Conservation (phyloP, 2,113 vertebrate species). For the Nicator chloris region DNA sequence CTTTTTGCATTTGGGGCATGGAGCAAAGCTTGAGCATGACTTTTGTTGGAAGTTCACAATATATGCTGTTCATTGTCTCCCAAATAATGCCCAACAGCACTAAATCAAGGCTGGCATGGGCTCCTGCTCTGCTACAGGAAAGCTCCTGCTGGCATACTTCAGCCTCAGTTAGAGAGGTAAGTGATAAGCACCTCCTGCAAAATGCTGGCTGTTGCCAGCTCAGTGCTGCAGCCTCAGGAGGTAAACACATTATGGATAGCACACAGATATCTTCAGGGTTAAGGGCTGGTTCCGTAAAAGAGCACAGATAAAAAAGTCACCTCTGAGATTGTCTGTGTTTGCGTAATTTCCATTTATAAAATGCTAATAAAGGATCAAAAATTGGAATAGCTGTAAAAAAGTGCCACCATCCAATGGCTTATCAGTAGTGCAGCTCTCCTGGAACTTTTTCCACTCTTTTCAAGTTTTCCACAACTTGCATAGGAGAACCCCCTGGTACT, state of each 20-base stretch:
- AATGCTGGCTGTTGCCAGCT: not conserved
- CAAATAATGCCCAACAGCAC: not conserved
- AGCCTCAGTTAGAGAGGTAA: not conserved
- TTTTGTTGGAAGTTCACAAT: not conserved
- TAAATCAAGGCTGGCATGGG: not conserved
- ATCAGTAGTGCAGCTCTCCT: not conserved
- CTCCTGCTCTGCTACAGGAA: not conserved
- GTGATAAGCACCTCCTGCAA: not conserved
- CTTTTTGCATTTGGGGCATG: not conserved
- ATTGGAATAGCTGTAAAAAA: not conserved
- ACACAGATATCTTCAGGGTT: not conserved
- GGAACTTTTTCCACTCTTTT: not conserved
- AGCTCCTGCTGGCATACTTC: not conserved
- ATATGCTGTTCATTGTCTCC: not conserved
- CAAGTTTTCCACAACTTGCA: too few relatives aligned
- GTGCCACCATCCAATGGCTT: not conserved
- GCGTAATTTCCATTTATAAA: not conserved
- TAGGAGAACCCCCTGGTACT: not conserved
- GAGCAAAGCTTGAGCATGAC: not conserved
- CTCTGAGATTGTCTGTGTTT: not conserved
- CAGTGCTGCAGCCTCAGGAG: not conserved
- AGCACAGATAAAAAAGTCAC: not conserved
- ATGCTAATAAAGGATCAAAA: not conserved
- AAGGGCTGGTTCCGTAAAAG: not conserved
- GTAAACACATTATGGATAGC: rapidly evolving